Evolutionary conservation across 2,797 vertebrate genomes (phyloP), one percentile per base, ranked within the genome.

Genomic region (Trematomus bernacchii): DNA sequence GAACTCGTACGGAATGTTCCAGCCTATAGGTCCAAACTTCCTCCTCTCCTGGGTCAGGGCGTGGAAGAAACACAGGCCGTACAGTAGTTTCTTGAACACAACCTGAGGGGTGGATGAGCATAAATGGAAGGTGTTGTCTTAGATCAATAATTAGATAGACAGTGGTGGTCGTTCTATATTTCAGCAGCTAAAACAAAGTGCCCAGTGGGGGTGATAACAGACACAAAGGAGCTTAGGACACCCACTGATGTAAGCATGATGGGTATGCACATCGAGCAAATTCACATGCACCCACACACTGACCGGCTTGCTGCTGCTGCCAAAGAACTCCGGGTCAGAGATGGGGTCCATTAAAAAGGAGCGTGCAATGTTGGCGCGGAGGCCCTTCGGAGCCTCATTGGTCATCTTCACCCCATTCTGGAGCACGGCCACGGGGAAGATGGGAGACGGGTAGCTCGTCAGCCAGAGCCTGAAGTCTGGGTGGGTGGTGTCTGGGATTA

Each of bases 341-440:
- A 97, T 95, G 3, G 96, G 96, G 86, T 97, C 97, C 97, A 97
- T 98, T 79, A 95, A 80, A 89, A 97, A 97, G 0, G 95, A 98
- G 65, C 95, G 95, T 15, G 95, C 92, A 21, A 98, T 95, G 80
- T 97, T 98, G 71, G 96, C 90, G 15, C 96, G 94, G 63, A 97
- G 94, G 19, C 97, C 97, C 88, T 97, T 97, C 0, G 96, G 97
- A 1, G 96, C 96, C 83, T 98, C 97, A 0, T 96, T 97, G 82
- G 97, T 98, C 96, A 98, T 98, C 89, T 98, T 97, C 71, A 97
- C 96, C 7, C 97, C 96, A 0, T 97, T 97, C 92, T 98, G 97
- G 60, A 97, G 96, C 27, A 98, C 96, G 0, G 96, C 94, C 84
- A 97, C 97, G 0, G 97, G 97, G 90, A 98, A 99, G 15, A 94